A percentile compares a stretch with the other conserved stretches of the same genome.
Evolutionary conservation across 2,888 invertebrate species (phyloP).

Genomic region (Epinotia bilunana): DNA sequence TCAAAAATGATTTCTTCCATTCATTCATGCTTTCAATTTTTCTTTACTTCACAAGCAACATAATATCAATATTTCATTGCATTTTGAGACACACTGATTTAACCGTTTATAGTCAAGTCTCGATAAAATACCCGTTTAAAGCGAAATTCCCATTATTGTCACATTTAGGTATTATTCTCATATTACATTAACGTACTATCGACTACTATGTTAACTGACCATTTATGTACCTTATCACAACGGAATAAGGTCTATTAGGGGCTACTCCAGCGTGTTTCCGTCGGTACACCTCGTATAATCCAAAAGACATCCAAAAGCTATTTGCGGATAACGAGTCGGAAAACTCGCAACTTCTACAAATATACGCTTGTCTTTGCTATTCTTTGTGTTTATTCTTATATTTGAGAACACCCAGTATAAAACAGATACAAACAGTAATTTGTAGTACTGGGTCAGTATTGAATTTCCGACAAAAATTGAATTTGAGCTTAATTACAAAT

Average conservation of each 20-base stretch:
- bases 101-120: background rate
- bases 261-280: background rate
- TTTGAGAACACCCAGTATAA: too few relatives aligned
- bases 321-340: constrained; percentile 33
- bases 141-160: background rate
- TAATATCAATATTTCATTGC: too few relatives aligned
- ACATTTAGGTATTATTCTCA: background rate
- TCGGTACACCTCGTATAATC: constrained; percentile 25
- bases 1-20: too few relatives aligned
- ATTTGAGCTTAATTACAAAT: too few relatives aligned
- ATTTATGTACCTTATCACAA: background rate
- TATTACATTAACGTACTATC: background rate
- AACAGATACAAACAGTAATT: too few relatives aligned
- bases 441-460: too few relatives aligned
- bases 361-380: constrained; percentile 12
- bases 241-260: background rate
- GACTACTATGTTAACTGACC: background rate
- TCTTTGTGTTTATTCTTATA: background rate
- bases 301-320: constrained; percentile 43
- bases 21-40: too few relatives aligned
- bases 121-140: background rate
- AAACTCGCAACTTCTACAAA: constrained; percentile 18
- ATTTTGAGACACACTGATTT: too few relatives aligned
- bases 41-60: too few relatives aligned
- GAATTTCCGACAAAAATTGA: too few relatives aligned